These are phyloP conservation scores for Pitta sordida DNA, from an alignment of 2,113 vertebrate species.

Conservation along the genomic window DNA sequence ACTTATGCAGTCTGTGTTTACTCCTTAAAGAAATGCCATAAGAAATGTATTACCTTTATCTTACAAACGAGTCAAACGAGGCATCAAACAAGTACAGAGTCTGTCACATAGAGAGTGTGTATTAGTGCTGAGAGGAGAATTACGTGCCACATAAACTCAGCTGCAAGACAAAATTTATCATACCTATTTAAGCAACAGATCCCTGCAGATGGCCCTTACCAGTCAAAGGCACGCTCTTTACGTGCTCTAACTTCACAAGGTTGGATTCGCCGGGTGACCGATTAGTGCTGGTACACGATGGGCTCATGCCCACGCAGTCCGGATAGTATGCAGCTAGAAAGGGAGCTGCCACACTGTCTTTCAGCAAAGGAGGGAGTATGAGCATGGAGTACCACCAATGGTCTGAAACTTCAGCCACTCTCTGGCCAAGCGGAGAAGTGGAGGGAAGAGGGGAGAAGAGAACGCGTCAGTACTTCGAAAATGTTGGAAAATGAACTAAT, in stretches of 20 bases:
- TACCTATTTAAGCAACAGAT: conserved; percentile 21
- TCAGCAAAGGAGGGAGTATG: conserved; percentile 93
- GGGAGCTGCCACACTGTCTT: conserved; percentile 91
- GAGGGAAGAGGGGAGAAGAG: conserved; percentile 31
- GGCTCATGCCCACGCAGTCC: conserved; percentile 99
- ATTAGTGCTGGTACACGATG: conserved; percentile 83
- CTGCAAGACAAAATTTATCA: not conserved
- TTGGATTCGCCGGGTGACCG: conserved; percentile 64
- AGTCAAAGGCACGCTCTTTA: conserved; percentile 69
- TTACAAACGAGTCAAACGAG: not conserved
- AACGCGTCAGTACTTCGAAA: conserved; percentile 38
- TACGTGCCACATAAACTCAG: not conserved
- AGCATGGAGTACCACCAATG: conserved; percentile 98
- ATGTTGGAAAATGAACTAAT: not conserved
- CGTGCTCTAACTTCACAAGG: conserved; percentile 80
- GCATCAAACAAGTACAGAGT: not conserved
- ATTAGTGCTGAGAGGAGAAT: not conserved
- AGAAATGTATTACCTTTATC: not conserved
- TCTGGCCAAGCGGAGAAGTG: conserved; percentile 72
- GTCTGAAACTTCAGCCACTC: conserved; percentile 91
- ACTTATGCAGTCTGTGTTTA: not conserved
- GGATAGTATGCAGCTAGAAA: conserved; percentile 94
- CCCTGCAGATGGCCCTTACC: conserved; percentile 66
- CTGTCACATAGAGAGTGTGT: not conserved
- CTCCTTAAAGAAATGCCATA: not conserved